Evolutionary conservation across 1,140 invertebrate genomes (phyloP).

Genomic region (Drosophila repleta): DNA sequence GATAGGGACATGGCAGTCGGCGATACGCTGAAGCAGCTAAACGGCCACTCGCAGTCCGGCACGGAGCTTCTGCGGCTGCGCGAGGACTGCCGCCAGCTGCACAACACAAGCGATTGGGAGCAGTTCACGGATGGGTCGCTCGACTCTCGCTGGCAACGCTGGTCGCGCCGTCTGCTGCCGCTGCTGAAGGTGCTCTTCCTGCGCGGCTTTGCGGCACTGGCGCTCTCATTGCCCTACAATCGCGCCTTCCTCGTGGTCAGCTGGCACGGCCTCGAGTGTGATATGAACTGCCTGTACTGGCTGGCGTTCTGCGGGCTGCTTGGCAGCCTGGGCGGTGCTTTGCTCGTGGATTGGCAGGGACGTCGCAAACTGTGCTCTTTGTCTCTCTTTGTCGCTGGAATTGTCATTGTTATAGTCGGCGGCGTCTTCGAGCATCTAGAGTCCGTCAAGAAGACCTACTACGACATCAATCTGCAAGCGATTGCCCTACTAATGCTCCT

Average conservation of each 20-base stretch:
- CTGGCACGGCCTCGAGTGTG: slow-evolving; percentile 70
- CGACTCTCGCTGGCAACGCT: slow-evolving; percentile 16
- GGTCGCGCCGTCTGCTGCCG: slow-evolving; percentile 45
- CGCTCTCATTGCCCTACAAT: slow-evolving; percentile 71
- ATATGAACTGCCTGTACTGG: slow-evolving; percentile 75
- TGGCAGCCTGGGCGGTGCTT: slow-evolving; percentile 60
- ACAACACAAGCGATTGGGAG: slow-evolving; percentile 66
- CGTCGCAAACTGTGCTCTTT: slow-evolving; percentile 67
- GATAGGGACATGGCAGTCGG: slow-evolving; percentile 65
- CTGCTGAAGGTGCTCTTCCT: slow-evolving; percentile 67
- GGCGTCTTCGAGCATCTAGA: slow-evolving; percentile 74
- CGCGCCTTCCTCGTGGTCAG: slow-evolving; percentile 70
- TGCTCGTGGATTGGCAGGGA: slow-evolving; percentile 68
- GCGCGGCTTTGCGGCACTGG: slow-evolving; percentile 64
- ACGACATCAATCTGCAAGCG: slow-evolving; percentile 67
- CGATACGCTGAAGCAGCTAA: slow-evolving; percentile 61
- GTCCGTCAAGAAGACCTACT: slow-evolving; percentile 55
- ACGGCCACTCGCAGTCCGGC: slow-evolving; percentile 47
- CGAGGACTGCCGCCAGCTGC: slow-evolving; percentile 69
- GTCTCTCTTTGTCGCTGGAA: slow-evolving; percentile 64
- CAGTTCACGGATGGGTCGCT: slow-evolving; percentile 42
- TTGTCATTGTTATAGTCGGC: slow-evolving; percentile 71
- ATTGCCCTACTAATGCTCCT: slow-evolving; percentile 69
- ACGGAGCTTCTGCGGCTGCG: slow-evolving; percentile 64
- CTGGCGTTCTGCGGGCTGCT: slow-evolving; percentile 64